phyloP scores from a whole-genome alignment of 2,113 vertebrate genomes.

The Sinocyclocheilus anophthalmus region DNA sequence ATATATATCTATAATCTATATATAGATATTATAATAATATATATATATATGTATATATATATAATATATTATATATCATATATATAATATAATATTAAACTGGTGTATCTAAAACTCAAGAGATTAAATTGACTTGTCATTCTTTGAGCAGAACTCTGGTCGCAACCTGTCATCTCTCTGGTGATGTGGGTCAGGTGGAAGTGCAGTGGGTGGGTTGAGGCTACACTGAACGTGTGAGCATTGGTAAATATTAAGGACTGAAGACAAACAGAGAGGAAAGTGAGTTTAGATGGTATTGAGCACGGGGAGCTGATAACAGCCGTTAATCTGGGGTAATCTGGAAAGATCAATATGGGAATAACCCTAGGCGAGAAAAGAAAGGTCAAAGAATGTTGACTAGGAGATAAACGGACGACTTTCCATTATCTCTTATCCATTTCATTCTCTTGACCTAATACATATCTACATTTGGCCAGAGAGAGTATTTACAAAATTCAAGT shows the following conservation, averaged over 20 bases:
- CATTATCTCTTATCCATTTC: conserved; percentile 4
- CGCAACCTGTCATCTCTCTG: background rate
- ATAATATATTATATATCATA: too few species aligned
- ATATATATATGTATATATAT: too few species aligned
- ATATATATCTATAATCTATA: too few species aligned
- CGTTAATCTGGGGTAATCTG: conserved; percentile 41
- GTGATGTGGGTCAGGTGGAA: background rate
- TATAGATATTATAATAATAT: too few species aligned
- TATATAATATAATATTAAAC: too few species aligned
- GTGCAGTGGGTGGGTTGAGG: background rate
- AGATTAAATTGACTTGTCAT: too few species aligned
- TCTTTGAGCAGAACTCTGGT: conserved; percentile 12
- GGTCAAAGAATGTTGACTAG: conserved; percentile 39
- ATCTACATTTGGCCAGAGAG: conserved; percentile 9
- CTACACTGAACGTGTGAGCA: background rate
- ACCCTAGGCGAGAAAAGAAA: conserved; percentile 17
- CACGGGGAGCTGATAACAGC: conserved; percentile 30
- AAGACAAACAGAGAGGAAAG: conserved; percentile 29
- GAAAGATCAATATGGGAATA: conserved; percentile 37
- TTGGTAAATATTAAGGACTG: conserved; percentile 31
- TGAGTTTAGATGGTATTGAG: conserved; percentile 1
- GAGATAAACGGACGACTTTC: background rate
- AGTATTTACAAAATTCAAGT: conserved; percentile 28
- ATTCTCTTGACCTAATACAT: background rate
- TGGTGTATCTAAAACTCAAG: background rate